Conservation (phyloP, 2,113 vertebrate species). For the Apteryx owenii region DNA sequence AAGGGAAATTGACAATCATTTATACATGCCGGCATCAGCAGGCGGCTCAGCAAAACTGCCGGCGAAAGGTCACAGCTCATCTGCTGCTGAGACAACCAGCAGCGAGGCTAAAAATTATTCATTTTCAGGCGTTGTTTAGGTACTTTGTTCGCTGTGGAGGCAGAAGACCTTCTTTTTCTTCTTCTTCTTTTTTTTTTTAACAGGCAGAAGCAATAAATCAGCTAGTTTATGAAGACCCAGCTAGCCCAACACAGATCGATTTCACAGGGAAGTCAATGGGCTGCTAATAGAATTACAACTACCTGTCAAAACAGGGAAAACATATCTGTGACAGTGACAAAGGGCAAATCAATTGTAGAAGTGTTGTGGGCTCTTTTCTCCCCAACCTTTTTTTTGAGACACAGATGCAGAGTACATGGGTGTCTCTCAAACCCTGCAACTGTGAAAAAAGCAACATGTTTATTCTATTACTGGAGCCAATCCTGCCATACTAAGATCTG, state of each 20-base stretch:
- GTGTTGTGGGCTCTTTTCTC: conserved; percentile 1
- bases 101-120: conserved; percentile 75
- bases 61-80: conserved; percentile 80
- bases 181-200: conserved; percentile 34
- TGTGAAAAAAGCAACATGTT: conserved; percentile 37
- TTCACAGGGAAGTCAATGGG: conserved; percentile 81
- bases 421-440: conserved; percentile 31
- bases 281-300: conserved; percentile 88
- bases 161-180: conserved; percentile 11
- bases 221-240: conserved; percentile 80
- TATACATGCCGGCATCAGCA: conserved; percentile 77
- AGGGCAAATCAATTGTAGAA: conserved; percentile 83
- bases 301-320: conserved; percentile 86
- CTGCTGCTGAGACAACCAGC: conserved; percentile 47
- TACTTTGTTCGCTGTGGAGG: conserved; percentile 60
- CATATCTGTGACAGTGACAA: conserved; percentile 80
- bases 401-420: conserved; percentile 44
- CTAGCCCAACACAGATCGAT: conserved; percentile 77
- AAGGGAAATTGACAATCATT: conserved; percentile 87
- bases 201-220: conserved; percentile 86
- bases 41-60: conserved; percentile 79
- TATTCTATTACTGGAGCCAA: neutral
- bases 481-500: neutral
- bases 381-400: neutral
- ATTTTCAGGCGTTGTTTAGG: conserved; percentile 74